These are phyloP conservation scores for Magallana gigas DNA, from an alignment of 1,140 invertebrate genomes.

Conservation along the genomic window DNA sequence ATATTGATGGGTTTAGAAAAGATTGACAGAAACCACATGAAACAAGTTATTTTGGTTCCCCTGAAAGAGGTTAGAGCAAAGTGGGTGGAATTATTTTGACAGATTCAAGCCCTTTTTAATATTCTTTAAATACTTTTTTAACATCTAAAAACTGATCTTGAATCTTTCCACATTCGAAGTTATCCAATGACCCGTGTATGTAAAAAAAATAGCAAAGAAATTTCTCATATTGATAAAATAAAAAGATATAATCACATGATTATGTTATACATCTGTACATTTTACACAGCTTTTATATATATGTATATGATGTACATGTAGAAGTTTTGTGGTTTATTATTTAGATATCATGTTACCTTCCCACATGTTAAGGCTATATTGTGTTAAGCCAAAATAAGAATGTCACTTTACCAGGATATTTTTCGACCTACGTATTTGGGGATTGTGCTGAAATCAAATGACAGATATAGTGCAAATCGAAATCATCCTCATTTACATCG, in stretches of 20 bases:
- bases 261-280: too few relatives aligned
- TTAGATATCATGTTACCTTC: neutral
- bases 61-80: neutral
- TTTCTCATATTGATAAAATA: too few relatives aligned
- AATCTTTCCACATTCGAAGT: neutral
- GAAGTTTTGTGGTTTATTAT: too few relatives aligned
- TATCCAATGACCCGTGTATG: too few relatives aligned
- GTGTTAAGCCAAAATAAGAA: slow-evolving; percentile 15
- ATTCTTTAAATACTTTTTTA: neutral
- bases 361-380: neutral
- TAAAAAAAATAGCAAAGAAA: too few relatives aligned
- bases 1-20: neutral
- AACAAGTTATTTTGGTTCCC: neutral
- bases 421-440: slow-evolving; percentile 8
- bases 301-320: too few relatives aligned
- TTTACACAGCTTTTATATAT: too few relatives aligned
- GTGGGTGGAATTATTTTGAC: neutral
- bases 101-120: neutral
- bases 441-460: slow-evolving; percentile 1
- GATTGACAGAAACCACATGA: neutral
- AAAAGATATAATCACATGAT: too few relatives aligned
- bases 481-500: too few relatives aligned
- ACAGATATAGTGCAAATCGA: neutral
- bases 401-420: neutral
- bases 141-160: neutral